Evolutionary conservation across 2,113 vertebrate species (phyloP).

Genomic region (Eurystomus gularis): DNA sequence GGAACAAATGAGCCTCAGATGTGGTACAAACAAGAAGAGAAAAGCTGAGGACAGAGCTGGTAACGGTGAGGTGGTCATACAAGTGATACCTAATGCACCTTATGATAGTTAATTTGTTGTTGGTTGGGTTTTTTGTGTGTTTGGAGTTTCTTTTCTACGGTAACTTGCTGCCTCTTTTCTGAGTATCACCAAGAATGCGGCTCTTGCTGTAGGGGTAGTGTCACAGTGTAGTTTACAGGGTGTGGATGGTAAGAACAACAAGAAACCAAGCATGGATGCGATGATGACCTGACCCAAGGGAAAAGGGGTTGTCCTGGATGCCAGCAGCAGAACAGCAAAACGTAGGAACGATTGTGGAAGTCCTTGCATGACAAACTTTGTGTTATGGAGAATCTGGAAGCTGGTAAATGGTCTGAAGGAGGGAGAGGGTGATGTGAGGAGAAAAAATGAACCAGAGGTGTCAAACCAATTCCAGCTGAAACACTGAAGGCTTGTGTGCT

Average conservation of each 20-base stretch:
- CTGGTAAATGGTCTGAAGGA: not conserved
- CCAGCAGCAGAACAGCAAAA: not conserved
- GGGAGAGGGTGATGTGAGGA: not conserved
- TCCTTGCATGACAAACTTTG: not conserved
- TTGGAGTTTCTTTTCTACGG: not conserved
- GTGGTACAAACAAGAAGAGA: not conserved
- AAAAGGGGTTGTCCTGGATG: not conserved
- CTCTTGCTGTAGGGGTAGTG: not conserved
- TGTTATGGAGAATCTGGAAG: not conserved
- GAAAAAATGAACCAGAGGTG: not conserved
- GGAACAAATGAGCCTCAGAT: not conserved
- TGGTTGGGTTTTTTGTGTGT: not conserved
- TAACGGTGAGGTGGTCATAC: not conserved
- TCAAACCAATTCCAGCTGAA: not conserved
- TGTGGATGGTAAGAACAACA: not conserved
- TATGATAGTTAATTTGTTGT: not conserved
- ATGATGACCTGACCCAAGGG: not conserved
- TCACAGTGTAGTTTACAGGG: not conserved
- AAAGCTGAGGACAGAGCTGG: not conserved
- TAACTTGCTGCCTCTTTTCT: not conserved
- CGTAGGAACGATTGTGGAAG: not conserved
- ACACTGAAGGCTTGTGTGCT: not conserved
- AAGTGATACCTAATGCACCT: not conserved
- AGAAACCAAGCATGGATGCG: not conserved
- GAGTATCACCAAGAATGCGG: not conserved